A percentile compares a stretch with the other conserved stretches of the same genome.
Evolutionary conservation across 2,888 invertebrate genomes (phyloP).

Genomic region (Ctenicera cuprea): DNA sequence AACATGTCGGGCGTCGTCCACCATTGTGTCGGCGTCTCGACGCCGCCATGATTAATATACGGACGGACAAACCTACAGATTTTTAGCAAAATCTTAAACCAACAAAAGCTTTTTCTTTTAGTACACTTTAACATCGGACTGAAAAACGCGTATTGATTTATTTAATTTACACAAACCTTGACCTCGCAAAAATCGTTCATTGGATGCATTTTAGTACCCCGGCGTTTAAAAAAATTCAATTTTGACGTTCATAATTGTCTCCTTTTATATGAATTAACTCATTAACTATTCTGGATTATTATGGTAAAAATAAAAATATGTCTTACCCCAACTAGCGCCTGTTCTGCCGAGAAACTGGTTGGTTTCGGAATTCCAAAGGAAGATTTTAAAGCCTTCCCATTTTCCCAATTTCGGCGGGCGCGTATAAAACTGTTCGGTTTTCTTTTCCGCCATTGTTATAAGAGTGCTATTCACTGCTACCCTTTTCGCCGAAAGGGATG

Average conservation of each 20-base stretch:
- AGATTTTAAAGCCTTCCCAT: conserved; percentile 90
- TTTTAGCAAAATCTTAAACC: background rate
- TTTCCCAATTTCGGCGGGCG: conserved; percentile 87
- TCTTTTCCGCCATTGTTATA: conserved; percentile 81
- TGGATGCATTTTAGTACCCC: background rate
- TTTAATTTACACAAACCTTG: background rate
- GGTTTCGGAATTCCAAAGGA: conserved; percentile 95
- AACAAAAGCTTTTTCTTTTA: background rate
- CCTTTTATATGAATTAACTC: background rate
- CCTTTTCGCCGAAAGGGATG: conserved; percentile 64
- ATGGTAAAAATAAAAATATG: background rate
- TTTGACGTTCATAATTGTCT: no score
- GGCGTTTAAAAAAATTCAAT: background rate
- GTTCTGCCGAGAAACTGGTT: conserved; percentile 94
- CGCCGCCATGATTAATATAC: conserved; percentile 54
- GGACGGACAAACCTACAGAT: conserved; percentile 2
- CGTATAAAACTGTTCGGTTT: conserved; percentile 85
- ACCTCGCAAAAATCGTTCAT: conserved; percentile 1
- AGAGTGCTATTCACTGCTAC: conserved; percentile 56
- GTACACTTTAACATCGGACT: conserved; percentile 3
- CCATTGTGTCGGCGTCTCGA: conserved; percentile 60
- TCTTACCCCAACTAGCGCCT: conserved; percentile 95
- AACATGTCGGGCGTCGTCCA: conserved; percentile 64
- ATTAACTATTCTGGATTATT: background rate
- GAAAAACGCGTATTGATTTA: background rate